phyloP scores from a whole-genome alignment of 2,797 vertebrate genomes.

The Pseudopleuronectes americanus region DNA sequence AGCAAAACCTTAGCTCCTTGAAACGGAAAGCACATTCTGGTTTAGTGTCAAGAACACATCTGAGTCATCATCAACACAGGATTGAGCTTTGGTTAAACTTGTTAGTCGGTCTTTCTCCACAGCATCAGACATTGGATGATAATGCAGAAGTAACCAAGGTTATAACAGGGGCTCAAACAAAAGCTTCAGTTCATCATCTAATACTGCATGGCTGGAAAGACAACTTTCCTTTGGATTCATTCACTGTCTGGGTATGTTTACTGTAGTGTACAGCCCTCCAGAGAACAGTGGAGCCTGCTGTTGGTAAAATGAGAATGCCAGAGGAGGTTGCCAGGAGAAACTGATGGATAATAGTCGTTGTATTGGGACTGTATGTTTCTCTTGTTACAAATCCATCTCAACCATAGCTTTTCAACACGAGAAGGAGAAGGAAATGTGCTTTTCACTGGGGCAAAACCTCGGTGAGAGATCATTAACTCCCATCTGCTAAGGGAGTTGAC shows the following conservation, averaged over 20 bases:
- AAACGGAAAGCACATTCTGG: slow-evolving; percentile 36
- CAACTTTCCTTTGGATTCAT: slow-evolving; percentile 3
- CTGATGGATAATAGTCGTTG: too few species aligned
- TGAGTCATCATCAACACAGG: slow-evolving; percentile 28
- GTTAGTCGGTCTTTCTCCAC: background rate
- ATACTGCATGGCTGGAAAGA: background rate
- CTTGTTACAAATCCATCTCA: background rate
- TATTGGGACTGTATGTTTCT: background rate
- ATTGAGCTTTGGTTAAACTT: background rate
- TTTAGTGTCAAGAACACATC: slow-evolving; percentile 5
- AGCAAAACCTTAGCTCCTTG: background rate
- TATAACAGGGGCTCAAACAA: slow-evolving; percentile 10
- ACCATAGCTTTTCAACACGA: background rate
- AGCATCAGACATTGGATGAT: too few species aligned
- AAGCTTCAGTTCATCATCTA: background rate
- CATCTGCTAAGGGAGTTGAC: slow-evolving; percentile 18
- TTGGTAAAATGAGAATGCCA: slow-evolving; percentile 17
- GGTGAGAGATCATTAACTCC: slow-evolving; percentile 22
- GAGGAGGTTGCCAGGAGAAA: slow-evolving; percentile 3
- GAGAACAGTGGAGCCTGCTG: slow-evolving; percentile 8
- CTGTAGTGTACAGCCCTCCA: slow-evolving; percentile 1
- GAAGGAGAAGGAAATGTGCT: slow-evolving; percentile 33
- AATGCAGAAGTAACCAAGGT: background rate
- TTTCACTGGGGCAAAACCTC: slow-evolving; percentile 11
- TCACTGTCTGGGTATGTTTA: slow-evolving; percentile 40